Conservation (phyloP, 2,888 invertebrate genomes). For the Hermaeophaga mercurialis region DNA sequence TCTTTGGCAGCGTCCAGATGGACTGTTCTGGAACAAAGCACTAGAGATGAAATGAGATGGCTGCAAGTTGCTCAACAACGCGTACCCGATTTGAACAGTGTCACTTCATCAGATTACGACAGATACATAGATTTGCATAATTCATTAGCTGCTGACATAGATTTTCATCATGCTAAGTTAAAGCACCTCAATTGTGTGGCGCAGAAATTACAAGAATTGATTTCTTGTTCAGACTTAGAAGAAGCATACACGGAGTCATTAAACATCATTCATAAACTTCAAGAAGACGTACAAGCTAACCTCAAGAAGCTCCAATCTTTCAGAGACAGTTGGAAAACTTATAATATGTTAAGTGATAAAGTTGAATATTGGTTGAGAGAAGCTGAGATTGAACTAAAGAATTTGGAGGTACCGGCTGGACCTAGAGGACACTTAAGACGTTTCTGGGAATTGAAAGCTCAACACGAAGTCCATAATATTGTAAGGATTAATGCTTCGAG, state of each 20-base stretch:
- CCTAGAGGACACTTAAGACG: slow-evolving; percentile 75
- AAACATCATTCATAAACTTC: slow-evolving; percentile 72
- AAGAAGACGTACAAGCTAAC: slow-evolving; percentile 77
- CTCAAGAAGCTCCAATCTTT: slow-evolving; percentile 74
- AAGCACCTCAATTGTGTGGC: slow-evolving; percentile 74
- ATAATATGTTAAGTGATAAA: slow-evolving; percentile 73
- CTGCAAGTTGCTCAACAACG: slow-evolving; percentile 82
- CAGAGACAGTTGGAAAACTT: slow-evolving; percentile 77
- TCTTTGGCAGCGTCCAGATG: slow-evolving; percentile 84
- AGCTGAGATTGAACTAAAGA: slow-evolving; percentile 72
- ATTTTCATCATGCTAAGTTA: slow-evolving; percentile 79
- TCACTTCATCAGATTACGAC: slow-evolving; percentile 83
- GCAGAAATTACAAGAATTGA: slow-evolving; percentile 73
- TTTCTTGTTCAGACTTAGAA: slow-evolving; percentile 76
- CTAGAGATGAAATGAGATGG: slow-evolving; percentile 85
- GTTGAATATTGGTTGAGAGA: slow-evolving; percentile 78
- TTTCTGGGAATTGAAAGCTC: slow-evolving; percentile 89
- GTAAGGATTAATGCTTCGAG: slow-evolving; percentile 74
- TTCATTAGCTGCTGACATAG: slow-evolving; percentile 77
- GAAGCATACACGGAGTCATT: slow-evolving; percentile 74
- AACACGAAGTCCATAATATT: slow-evolving; percentile 82
- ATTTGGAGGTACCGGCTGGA: slow-evolving; percentile 67
- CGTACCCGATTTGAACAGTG: slow-evolving; percentile 78
- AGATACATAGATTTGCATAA: slow-evolving; percentile 84
- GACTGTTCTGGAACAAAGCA: slow-evolving; percentile 79